Conservation (phyloP, 2,797 vertebrate genomes). For the Hippopotamyrus pictus region DNA sequence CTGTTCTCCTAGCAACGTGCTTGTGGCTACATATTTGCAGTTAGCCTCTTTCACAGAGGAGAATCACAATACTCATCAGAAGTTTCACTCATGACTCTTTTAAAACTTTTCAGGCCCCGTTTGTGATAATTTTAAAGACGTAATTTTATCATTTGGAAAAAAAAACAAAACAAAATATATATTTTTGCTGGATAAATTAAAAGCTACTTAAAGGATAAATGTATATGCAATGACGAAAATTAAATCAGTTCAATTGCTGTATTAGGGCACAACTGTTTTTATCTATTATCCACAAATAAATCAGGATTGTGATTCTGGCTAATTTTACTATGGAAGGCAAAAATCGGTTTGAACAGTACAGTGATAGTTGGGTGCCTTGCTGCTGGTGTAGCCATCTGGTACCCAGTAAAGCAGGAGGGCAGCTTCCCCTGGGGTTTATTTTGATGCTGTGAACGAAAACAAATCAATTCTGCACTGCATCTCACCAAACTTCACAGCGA, state of each 20-base stretch:
- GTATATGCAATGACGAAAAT: neutral
- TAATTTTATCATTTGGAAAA: neutral
- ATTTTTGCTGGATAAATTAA: neutral
- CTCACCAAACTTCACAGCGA: neutral
- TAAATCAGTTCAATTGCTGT: neutral
- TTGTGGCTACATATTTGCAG: neutral
- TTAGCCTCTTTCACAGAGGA: neutral
- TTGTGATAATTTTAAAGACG: neutral
- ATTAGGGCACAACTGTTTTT: neutral
- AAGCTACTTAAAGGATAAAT: neutral
- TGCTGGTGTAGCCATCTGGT: constrained; percentile 27
- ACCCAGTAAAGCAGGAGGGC: constrained; percentile 29
- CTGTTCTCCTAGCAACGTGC: neutral
- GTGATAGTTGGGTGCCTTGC: constrained; percentile 27
- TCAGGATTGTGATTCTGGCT: neutral
- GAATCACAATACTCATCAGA: neutral
- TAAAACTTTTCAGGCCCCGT: neutral
- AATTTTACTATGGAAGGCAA: constrained; percentile 3
- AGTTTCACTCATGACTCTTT: neutral
- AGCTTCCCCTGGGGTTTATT: constrained; percentile 21
- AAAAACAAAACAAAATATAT: neutral
- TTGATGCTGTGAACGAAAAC: constrained; percentile 28
- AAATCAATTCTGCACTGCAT: constrained; percentile 20
- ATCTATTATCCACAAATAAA: neutral
- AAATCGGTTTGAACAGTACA: constrained; percentile 24